These are phyloP conservation scores for Hassar affinis DNA, from an alignment of 2,113 vertebrate genomes.

Conservation along the genomic window DNA sequence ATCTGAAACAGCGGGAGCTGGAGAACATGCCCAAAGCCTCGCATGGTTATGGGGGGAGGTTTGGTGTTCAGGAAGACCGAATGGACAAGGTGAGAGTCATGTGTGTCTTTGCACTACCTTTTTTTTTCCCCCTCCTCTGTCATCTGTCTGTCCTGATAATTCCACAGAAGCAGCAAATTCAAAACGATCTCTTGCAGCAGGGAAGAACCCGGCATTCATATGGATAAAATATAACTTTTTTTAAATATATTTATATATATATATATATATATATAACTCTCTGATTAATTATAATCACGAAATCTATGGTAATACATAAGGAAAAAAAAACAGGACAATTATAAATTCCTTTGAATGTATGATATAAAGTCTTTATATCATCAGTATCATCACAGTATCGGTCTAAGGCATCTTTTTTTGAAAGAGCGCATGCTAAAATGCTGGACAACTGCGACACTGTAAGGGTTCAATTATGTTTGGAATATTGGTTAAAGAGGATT, in stretches of 20 bases:
- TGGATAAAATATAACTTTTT: too few relatives aligned
- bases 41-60: slow-evolving; percentile 91
- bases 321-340: background rate
- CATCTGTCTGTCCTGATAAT: background rate
- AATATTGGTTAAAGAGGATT: too few relatives aligned
- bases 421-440: background rate
- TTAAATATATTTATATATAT: too few relatives aligned
- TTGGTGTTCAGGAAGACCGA: slow-evolving; percentile 90
- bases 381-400: background rate
- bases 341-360: too few relatives aligned
- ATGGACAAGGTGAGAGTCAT: slow-evolving; percentile 86
- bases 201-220: too few relatives aligned
- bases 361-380: background rate
- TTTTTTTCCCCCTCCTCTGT: slow-evolving; percentile 25
- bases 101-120: background rate
- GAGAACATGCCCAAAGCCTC: slow-evolving; percentile 86
- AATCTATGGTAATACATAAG: background rate
- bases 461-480: too few relatives aligned
- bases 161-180: too few relatives aligned
- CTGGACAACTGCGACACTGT: background rate
- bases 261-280: too few relatives aligned
- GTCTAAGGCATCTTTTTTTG: background rate
- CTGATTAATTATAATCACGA: background rate
- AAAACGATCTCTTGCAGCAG: too few relatives aligned
- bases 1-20: slow-evolving; percentile 85